These are phyloP conservation scores for Zelleria hepariella DNA, from an alignment of 2,888 invertebrate genomes.

Conservation along the genomic window DNA sequence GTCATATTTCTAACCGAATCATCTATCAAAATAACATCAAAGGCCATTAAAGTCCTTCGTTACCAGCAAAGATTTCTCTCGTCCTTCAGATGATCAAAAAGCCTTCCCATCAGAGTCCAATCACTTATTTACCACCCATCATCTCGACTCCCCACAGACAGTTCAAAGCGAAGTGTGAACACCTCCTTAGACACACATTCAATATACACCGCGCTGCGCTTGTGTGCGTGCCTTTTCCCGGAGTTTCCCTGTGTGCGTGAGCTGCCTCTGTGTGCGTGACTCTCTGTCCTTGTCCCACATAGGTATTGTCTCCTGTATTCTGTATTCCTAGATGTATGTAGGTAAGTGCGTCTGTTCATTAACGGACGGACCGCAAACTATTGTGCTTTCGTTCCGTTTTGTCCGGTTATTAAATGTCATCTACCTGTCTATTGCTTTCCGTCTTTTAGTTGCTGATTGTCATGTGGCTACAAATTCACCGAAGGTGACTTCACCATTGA, in stretches of 20 bases:
- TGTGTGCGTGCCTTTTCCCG: conserved; percentile 30
- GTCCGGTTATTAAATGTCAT: background rate
- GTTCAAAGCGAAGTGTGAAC: conserved; percentile 7
- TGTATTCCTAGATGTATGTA: background rate
- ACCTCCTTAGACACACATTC: background rate
- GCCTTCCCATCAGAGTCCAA: background rate
- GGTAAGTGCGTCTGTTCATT: background rate
- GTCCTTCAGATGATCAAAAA: background rate
- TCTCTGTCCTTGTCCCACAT: conserved; percentile 19
- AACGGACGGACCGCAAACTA: background rate
- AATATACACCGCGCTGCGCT: background rate
- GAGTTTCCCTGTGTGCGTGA: conserved; percentile 22
- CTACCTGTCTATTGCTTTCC: background rate
- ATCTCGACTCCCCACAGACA: conserved; percentile 24
- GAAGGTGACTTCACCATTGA: no score
- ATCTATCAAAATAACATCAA: no score
- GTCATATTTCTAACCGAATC: no score
- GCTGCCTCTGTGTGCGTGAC: conserved; percentile 25
- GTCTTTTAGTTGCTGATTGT: no score
- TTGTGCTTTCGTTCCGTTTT: conserved; percentile 9
- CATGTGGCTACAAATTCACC: no score
- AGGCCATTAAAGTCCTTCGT: background rate
- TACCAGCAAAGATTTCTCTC: background rate
- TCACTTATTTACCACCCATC: background rate
- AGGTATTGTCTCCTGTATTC: conserved; percentile 21